phyloP scores from a whole-genome alignment of 2,888 invertebrate genomes.

The Mesorhabditis sp. region DNA sequence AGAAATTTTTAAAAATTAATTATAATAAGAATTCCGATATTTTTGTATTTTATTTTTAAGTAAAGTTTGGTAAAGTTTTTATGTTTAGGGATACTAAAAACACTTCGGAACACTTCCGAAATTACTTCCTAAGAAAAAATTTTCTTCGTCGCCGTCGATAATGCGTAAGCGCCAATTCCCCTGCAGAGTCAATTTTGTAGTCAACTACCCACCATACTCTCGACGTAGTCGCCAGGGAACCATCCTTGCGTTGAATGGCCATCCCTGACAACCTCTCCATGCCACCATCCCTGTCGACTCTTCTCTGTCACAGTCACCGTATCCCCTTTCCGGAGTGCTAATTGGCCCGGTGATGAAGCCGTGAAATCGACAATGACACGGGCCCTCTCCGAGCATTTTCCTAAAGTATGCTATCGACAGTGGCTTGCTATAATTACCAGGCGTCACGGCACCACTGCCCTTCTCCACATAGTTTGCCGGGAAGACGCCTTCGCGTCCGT shows the following conservation, averaged over 20 bases:
- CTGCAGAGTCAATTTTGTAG: too few relatives aligned
- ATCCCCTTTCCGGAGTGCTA: constrained; percentile 84
- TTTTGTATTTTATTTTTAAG: neutral
- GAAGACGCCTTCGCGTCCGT: constrained; percentile 82
- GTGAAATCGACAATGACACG: constrained; percentile 58
- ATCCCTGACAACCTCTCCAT: constrained; percentile 77
- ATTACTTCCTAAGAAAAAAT: too few relatives aligned
- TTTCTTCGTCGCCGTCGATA: too few relatives aligned
- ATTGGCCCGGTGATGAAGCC: constrained; percentile 83
- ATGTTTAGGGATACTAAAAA: too few relatives aligned
- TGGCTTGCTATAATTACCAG: too few relatives aligned
- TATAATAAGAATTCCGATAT: neutral
- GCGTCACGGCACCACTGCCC: neutral
- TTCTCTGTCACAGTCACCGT: constrained; percentile 72
- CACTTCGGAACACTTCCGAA: too few relatives aligned
- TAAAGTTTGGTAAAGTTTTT: too few relatives aligned
- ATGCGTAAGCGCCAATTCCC: too few relatives aligned
- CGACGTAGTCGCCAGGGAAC: constrained; percentile 98
- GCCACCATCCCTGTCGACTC: constrained; percentile 98
- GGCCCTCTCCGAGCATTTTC: constrained; percentile 12
- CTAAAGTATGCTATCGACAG: too few relatives aligned
- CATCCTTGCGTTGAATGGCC: constrained; percentile 80
- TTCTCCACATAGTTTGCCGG: constrained; percentile 85
- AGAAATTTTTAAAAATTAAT: neutral
- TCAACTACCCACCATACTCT: constrained; percentile 61